phyloP scores from a whole-genome alignment of 2,797 vertebrate species.

The Mareca strepera region DNA sequence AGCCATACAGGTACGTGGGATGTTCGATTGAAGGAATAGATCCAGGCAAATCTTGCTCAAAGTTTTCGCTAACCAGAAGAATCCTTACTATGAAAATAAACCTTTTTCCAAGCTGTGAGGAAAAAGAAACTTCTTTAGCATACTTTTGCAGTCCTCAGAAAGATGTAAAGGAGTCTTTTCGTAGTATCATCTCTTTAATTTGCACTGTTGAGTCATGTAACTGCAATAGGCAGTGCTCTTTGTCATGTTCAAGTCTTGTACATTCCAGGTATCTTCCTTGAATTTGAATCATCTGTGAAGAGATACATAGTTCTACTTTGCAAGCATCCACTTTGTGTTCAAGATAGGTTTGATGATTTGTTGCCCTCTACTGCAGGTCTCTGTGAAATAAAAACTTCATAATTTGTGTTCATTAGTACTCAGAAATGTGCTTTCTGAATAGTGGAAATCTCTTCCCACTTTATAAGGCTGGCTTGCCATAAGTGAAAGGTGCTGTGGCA shows the following conservation, averaged over 20 bases:
- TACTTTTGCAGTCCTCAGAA: neutral
- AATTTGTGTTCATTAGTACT: neutral
- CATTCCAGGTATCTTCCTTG: neutral
- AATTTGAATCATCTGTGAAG: neutral
- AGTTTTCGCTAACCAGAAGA: neutral
- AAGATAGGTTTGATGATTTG: neutral
- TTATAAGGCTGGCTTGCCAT: neutral
- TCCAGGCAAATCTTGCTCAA: neutral
- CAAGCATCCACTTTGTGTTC: neutral
- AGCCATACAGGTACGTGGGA: neutral
- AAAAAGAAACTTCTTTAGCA: neutral
- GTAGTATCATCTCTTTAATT: neutral
- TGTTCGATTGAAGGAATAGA: neutral
- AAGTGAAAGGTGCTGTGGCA: neutral
- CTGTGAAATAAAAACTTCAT: neutral
- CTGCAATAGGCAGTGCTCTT: neutral
- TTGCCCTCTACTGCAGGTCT: neutral
- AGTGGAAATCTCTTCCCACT: neutral
- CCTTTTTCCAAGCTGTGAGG: neutral
- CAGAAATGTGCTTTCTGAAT: neutral
- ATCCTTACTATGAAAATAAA: neutral
- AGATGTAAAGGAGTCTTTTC: neutral
- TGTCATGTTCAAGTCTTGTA: neutral
- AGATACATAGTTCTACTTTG: neutral
- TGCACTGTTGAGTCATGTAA: neutral